Base-by-base conservation (phyloP, 1,140 invertebrate genomes). In the Drosophila tropicalis region DNA sequence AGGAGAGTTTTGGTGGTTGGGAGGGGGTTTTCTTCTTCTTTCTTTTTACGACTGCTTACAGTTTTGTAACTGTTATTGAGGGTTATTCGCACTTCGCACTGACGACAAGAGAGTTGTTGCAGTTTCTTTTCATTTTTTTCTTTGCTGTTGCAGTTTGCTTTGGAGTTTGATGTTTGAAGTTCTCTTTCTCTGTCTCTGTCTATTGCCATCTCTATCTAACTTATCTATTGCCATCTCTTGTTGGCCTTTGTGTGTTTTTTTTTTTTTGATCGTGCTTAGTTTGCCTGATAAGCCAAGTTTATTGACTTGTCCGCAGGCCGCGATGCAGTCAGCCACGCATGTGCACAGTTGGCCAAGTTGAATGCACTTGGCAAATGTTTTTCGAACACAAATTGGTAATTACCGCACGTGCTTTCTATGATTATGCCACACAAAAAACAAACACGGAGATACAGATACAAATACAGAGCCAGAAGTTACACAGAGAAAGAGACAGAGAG, bases 11-110 rank as follows among this genome's bases (percentile, higher is more conserved):
- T 9, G 15, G 7, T n/a, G 44, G 10, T 51, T 9, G 56, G 55
- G 6, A 7, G 7, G 44, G 15, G 19, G 19, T 47, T 10, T 17
- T 47, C 15, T 47, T 47, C 7, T 3, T 47, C 7, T 47, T 47
- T 47, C 13, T 17, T 17, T 47, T 72, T 81, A 76, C 75, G 76
- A 81, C 80, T 77, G 80, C 84, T 77, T 86, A 90, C 86, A 90
- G 86, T 90, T 90, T 90, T 90, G 86, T 90, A 90, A 90, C 86
- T 86, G 86, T 90, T 86, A 79, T 86, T 89, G 80, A 89, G 84
- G 84, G 84, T 78, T 89, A 89, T 89, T 81, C 70, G 83, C 83
- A 86, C 72, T 76, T 61, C 34, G 51, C 41, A n/a, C 39, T 58
- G 40, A 67, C 76, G 40, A 67, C 76, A 68, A 7, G 9, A 39